phyloP scores from a whole-genome alignment of 2,113 vertebrate species.

The Amblyopsis rosae region DNA sequence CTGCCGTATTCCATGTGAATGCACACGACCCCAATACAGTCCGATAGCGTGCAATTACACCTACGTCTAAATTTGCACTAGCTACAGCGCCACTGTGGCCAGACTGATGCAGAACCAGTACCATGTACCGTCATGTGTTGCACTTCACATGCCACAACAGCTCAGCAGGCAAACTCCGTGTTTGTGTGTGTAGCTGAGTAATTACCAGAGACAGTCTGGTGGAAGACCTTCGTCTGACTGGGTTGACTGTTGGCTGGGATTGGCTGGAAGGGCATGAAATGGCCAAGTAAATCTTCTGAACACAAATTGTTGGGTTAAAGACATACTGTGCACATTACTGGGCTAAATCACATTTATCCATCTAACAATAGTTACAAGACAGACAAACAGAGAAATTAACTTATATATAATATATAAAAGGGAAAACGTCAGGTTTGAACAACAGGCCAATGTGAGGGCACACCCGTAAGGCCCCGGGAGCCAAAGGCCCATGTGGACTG shows the following conservation, averaged over 20 bases:
- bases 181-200: background rate
- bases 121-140: background rate
- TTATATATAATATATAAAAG: no score
- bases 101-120: background rate
- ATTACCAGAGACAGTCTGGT: conserved; percentile 93
- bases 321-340: background rate
- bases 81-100: background rate
- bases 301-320: background rate
- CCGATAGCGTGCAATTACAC: conserved; percentile 1
- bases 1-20: no score
- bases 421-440: background rate
- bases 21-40: conserved; percentile 10
- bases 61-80: background rate
- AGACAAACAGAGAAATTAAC: no score
- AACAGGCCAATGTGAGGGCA: background rate
- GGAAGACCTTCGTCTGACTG: conserved; percentile 87
- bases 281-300: background rate
- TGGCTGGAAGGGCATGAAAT: conserved; percentile 74
- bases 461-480: background rate
- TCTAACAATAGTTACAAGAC: background rate
- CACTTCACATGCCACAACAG: background rate
- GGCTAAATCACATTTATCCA: background rate
- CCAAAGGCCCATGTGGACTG: conserved; percentile 3
- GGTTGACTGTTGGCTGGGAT: conserved; percentile 85
- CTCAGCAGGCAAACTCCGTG: background rate